These are phyloP conservation scores for Rhizoglyphus robini DNA, from an alignment of 1,140 invertebrate species.

Conservation along the genomic window DNA sequence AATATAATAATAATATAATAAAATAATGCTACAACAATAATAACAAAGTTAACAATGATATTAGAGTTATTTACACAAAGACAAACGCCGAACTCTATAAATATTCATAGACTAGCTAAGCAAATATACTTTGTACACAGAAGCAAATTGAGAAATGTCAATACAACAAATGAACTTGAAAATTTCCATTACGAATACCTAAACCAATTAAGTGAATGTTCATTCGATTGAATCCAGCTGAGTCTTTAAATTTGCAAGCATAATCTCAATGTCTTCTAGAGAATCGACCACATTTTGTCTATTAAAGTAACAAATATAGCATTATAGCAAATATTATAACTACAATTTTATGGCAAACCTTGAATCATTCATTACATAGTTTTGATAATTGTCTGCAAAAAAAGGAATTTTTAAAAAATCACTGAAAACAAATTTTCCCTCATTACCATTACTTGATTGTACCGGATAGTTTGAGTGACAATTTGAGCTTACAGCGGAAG, in stretches of 20 bases:
- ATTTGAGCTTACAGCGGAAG: background rate
- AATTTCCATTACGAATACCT: too few relatives aligned
- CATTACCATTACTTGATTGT: background rate
- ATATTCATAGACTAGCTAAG: background rate
- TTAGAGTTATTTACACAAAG: too few relatives aligned
- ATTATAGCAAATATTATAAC: background rate
- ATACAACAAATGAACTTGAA: background rate
- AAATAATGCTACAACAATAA: too few relatives aligned
- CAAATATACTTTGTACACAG: too few relatives aligned
- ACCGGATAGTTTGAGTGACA: background rate
- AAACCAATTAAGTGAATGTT: too few relatives aligned
- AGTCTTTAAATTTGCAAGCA: constrained; percentile 82
- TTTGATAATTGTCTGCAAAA: too few relatives aligned
- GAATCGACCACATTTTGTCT: constrained; percentile 55
- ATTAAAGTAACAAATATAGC: background rate
- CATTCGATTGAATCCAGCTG: constrained; percentile 71
- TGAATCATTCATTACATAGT: background rate
- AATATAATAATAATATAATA: too few relatives aligned
- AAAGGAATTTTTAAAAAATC: too few relatives aligned
- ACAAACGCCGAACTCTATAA: too few relatives aligned
- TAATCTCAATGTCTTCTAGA: constrained; percentile 89
- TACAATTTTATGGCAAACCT: background rate
- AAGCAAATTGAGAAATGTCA: background rate
- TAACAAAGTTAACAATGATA: too few relatives aligned
- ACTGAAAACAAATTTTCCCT: too few relatives aligned